A percentile compares a stretch with the other conserved stretches of the same genome.
Evolutionary conservation across 2,888 invertebrate species (phyloP).

Genomic region (Punctoribates punctum): DNA sequence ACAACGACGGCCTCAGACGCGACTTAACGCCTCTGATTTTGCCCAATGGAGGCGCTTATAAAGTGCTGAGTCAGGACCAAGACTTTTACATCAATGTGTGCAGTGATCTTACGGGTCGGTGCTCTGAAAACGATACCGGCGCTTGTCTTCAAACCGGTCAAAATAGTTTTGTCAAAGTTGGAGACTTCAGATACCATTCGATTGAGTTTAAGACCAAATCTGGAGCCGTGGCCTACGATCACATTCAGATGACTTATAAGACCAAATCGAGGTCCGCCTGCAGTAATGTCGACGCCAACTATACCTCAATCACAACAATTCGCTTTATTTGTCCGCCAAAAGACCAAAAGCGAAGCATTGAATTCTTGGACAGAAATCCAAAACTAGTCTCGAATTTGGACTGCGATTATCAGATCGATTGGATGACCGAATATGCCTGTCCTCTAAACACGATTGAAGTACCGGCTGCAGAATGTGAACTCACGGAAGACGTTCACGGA

Average conservation of each 20-base stretch:
- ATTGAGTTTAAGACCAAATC: slow-evolving; percentile 12
- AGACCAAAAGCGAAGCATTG: neutral
- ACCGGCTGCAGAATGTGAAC: slow-evolving; percentile 49
- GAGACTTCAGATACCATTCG: slow-evolving; percentile 18
- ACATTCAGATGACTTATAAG: slow-evolving; percentile 35
- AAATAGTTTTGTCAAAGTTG: neutral
- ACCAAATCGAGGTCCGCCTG: slow-evolving; percentile 27
- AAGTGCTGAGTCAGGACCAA: slow-evolving; percentile 48
- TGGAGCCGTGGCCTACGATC: neutral
- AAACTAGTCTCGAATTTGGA: slow-evolving; percentile 44
- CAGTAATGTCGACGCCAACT: neutral
- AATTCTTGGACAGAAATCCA: slow-evolving; percentile 41
- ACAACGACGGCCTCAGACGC: slow-evolving; percentile 49
- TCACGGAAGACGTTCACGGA: slow-evolving; percentile 50
- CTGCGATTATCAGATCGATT: slow-evolving; percentile 52
- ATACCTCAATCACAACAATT: slow-evolving; percentile 21
- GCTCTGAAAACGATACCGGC: neutral
- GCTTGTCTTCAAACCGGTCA: slow-evolving; percentile 4
- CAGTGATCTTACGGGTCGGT: slow-evolving; percentile 47
- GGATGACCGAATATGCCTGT: slow-evolving; percentile 54
- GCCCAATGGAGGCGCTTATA: slow-evolving; percentile 50
- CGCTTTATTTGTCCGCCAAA: slow-evolving; percentile 36
- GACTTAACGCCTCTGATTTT: slow-evolving; percentile 52
- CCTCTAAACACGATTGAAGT: slow-evolving; percentile 49
- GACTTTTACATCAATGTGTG: slow-evolving; percentile 54